phyloP scores from a whole-genome alignment of 1,140 invertebrate genomes.

The Platyscapa corneri region DNA sequence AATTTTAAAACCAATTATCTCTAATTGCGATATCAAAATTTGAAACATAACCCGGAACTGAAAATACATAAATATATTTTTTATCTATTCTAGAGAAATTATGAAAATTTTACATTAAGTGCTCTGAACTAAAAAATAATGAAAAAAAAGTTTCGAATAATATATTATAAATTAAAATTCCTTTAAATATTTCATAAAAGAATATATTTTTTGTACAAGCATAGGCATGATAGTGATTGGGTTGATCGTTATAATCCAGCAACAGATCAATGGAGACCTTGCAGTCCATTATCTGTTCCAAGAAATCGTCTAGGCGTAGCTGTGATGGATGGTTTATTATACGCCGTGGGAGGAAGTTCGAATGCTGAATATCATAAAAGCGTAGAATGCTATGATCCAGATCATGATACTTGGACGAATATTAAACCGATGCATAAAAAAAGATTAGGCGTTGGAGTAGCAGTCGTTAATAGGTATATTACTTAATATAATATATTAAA shows the following conservation, averaged over 20 bases:
- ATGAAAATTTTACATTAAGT: too few species aligned
- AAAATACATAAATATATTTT: background rate
- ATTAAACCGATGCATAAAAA: constrained; percentile 89
- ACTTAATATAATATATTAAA: background rate
- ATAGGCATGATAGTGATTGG: constrained; percentile 71
- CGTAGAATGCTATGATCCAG: constrained; percentile 95
- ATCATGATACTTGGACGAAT: constrained; percentile 87
- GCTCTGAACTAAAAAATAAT: too few species aligned
- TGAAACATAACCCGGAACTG: too few species aligned
- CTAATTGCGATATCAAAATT: too few species aligned
- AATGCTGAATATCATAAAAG: constrained; percentile 87
- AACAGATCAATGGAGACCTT: constrained; percentile 85
- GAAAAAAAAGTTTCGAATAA: too few species aligned
- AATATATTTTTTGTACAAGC: background rate
- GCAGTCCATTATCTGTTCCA: constrained; percentile 87
- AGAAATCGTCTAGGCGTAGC: constrained; percentile 91
- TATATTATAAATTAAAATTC: background rate
- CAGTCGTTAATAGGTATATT: constrained; percentile 84
- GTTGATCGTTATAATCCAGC: constrained; percentile 83
- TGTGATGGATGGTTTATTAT: constrained; percentile 92
- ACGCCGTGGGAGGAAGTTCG: constrained; percentile 92
- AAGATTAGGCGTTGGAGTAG: constrained; percentile 89
- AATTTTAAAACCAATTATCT: too few species aligned
- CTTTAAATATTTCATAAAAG: background rate
- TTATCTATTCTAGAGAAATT: too few species aligned